Base-by-base conservation (phyloP, 2,113 vertebrate genomes). In the Toxotes chatareus region DNA sequence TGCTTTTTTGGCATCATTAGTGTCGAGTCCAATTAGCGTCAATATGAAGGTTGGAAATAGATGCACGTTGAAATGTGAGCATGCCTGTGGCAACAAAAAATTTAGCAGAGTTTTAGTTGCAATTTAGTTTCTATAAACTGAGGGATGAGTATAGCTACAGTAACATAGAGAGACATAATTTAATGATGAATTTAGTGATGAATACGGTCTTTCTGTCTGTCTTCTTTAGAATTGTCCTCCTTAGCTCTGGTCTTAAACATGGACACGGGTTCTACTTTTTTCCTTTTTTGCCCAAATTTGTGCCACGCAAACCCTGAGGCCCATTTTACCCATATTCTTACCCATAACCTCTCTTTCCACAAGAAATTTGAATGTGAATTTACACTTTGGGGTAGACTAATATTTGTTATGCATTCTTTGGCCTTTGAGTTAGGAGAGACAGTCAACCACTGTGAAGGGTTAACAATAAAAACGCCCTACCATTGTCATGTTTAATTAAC, bases 401-500 rank as follows among this genome's bases (percentile, higher is more conserved):
- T 21, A 86, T 85, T 80, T 69, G 9, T 82, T 91, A 86, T 89
- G 85, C 84, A 89, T 87, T 89, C 82, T 69, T 88, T 93, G 91
- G 88, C 88, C 89, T 94, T 93, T 93, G 78, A 87, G 65, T 82
- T 68, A 77, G 69, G 40, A 90, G 74, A 60, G 74, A 60, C 79
- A 83, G 86, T 83, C 87, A 81, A 57, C 85, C 83, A 76, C 82
- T 63, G 11, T 60, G 42, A 89, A 85, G 85, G 83, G 80, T 90
- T 91, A 87, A 89, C 76, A 87, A 84, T 88, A 88, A 92, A 90
- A 92, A 89, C 38, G 56, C 83, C 51, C 70, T 10, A 53, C 81
- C 80, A 78, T 87, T 91, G 89, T 94, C 91, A 88, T 88, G 89
- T 93, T 92, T 92, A 92, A 92, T 93, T 93, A 94, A 90, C 88